Conservation (phyloP, 2,113 vertebrate species). For the Hippocampus abdominalis region DNA sequence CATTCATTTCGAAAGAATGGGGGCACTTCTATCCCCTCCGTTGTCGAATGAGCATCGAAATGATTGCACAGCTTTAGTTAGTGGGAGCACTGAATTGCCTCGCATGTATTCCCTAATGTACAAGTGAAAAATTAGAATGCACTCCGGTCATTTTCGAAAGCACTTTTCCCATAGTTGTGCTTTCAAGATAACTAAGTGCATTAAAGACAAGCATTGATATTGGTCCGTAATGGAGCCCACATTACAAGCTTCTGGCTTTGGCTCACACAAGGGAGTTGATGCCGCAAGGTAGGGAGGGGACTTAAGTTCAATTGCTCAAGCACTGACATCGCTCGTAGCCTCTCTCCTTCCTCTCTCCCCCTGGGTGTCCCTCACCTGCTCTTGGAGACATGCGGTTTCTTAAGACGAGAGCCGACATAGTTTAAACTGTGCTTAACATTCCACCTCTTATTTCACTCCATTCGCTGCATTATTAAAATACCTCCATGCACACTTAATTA, state of each 20-base stretch:
- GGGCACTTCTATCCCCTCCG: background rate
- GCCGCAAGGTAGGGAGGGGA: conserved; percentile 43
- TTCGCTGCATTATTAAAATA: conserved; percentile 61
- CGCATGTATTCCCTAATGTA: conserved; percentile 24
- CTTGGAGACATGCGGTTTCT: conserved; percentile 50
- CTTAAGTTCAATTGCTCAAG: conserved; percentile 58
- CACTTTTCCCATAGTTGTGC: conserved; percentile 35
- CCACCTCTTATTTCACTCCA: conserved; percentile 50
- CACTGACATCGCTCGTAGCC: conserved; percentile 38
- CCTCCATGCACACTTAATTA: conserved; percentile 60
- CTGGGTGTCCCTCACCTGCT: conserved; percentile 18
- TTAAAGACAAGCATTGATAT: conserved; percentile 27
- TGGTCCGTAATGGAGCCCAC: conserved; percentile 34
- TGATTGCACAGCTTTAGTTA: background rate
- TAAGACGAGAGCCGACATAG: conserved; percentile 47
- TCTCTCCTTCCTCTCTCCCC: conserved; percentile 17
- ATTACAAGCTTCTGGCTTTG: conserved; percentile 27
- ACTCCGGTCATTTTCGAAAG: conserved; percentile 28
- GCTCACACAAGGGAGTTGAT: conserved; percentile 34
- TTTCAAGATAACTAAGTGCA: conserved; percentile 28
- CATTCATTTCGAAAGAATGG: conserved; percentile 1
- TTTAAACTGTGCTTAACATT: conserved; percentile 66
- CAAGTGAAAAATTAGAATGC: conserved; percentile 21
- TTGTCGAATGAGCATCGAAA: conserved; percentile 2
- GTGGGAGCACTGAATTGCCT: background rate